Percentiles rank a stretch among this genome's conserved stretches.
Conservation (phyloP, 2,113 vertebrate species). For the Lynx canadensis region DNA sequence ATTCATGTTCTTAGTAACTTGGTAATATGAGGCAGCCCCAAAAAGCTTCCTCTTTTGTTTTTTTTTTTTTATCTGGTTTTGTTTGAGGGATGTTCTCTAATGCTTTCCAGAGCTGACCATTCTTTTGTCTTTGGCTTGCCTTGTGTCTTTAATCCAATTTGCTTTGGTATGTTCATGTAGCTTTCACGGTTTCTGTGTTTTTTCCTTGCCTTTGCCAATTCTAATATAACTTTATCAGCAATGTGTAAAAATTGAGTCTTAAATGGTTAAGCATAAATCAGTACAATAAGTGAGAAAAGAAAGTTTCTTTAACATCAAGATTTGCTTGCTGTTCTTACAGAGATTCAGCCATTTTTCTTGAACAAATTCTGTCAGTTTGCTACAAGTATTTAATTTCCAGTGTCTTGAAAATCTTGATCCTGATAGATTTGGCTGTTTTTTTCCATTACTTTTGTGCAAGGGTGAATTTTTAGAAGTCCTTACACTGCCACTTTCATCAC, state of each 20-base stretch:
- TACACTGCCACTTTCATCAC: neutral
- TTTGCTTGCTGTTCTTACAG: neutral
- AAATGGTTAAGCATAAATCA: neutral
- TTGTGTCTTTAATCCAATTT: neutral
- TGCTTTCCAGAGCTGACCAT: neutral
- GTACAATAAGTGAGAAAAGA: neutral
- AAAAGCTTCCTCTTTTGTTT: neutral
- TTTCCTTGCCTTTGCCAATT: neutral
- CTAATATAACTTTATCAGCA: neutral
- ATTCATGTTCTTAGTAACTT: neutral
- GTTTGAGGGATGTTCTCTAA: neutral
- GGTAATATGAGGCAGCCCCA: neutral
- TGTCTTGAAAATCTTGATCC: neutral
- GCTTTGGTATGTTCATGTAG: neutral
- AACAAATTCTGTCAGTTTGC: neutral
- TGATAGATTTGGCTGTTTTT: neutral
- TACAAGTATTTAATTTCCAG: neutral
- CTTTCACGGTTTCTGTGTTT: neutral
- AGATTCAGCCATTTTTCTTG: neutral
- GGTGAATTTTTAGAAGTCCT: neutral
- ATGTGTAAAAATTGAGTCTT: neutral
- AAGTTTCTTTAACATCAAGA: neutral
- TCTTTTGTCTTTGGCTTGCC: neutral
- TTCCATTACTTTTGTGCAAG: neutral
- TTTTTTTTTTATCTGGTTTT: neutral